Conservation (phyloP, 2,888 invertebrate genomes). For the Ophioninae sp. region DNA sequence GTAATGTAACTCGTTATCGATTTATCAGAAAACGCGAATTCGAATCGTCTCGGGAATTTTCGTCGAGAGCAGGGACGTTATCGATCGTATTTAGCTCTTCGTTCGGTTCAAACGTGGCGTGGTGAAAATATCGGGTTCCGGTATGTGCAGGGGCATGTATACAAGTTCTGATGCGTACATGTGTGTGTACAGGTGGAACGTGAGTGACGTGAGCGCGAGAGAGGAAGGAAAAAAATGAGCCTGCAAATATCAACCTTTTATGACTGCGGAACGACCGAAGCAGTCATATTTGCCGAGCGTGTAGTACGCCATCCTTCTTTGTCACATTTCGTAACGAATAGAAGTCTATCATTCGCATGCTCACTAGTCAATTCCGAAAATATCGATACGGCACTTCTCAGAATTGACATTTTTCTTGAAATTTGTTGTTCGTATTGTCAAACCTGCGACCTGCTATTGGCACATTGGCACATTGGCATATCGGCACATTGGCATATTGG, state of each 20-base stretch:
- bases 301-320: not conserved
- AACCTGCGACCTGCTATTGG: no score
- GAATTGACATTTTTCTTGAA: not conserved
- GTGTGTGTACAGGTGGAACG: not conserved
- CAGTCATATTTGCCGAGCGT: not conserved
- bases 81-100: slow-evolving; percentile 1
- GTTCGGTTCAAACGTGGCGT: not conserved
- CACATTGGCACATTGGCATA: no score
- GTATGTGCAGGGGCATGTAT: slow-evolving; percentile 8
- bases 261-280: not conserved
- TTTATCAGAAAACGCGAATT: not conserved
- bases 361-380: not conserved
- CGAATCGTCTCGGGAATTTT: not conserved
- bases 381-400: not conserved
- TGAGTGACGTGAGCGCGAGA: not conserved
- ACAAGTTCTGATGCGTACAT: not conserved
- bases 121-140: not conserved
- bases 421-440: no score
- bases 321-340: not conserved
- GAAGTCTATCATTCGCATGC: not conserved
- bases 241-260: slow-evolving; percentile 2
- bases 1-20: no score
- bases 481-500: no score
- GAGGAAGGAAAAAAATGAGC: not conserved
- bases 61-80: not conserved